These are phyloP conservation scores for Digitonthophagus gazella DNA, from an alignment of 2,888 invertebrate species.

Conservation along the genomic window DNA sequence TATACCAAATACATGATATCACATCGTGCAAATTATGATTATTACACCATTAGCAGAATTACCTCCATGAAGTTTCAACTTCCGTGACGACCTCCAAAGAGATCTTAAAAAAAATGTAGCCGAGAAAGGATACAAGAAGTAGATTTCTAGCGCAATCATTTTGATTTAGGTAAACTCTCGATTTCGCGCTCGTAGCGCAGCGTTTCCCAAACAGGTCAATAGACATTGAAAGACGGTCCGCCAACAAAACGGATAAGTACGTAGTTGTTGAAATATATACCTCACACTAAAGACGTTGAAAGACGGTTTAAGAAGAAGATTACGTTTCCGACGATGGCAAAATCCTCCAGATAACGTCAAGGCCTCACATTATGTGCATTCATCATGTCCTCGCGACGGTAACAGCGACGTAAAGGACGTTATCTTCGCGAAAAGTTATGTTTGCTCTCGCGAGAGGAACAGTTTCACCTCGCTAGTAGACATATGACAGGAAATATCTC, in stretches of 20 bases:
- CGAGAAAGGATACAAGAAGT: constrained; percentile 15
- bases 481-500: background rate
- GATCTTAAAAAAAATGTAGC: background rate
- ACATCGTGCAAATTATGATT: no score
- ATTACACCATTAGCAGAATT: no score
- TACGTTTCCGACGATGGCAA: background rate
- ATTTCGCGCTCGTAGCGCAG: constrained; percentile 22
- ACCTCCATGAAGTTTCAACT: no score
- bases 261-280: no score
- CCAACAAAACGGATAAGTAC: no score
- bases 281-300: background rate
- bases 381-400: background rate
- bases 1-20: no score
- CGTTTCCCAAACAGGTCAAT: constrained; percentile 17
- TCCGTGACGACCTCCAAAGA: background rate
- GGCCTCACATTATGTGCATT: background rate
- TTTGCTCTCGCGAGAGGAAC: background rate
- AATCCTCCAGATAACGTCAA: background rate
- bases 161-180: constrained; percentile 25
- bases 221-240: constrained; percentile 7
- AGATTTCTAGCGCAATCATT: constrained; percentile 26
- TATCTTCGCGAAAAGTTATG: background rate
- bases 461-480: background rate
- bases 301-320: background rate
- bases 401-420: background rate